These are phyloP conservation scores for Palaemon carinicauda DNA, from an alignment of 1,140 invertebrate species.

Conservation along the genomic window DNA sequence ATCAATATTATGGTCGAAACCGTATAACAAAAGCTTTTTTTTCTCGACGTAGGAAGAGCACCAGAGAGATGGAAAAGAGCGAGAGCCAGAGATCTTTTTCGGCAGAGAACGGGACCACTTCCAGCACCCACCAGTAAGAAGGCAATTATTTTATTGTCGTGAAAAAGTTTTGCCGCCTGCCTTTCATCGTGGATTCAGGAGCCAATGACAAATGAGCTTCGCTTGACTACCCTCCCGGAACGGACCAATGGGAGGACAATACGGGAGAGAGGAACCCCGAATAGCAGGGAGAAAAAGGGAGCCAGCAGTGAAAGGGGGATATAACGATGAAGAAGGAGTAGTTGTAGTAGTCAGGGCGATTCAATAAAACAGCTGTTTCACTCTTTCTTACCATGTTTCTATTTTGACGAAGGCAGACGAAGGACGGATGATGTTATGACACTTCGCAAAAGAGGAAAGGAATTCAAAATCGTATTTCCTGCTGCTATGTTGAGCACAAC, in stretches of 20 bases:
- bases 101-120: neutral
- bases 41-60: too few species aligned
- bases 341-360: neutral
- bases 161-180: slow-evolving; percentile 40
- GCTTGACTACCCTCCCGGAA: slow-evolving; percentile 36
- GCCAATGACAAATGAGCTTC: slow-evolving; percentile 46
- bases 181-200: slow-evolving; percentile 41
- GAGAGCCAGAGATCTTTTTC: neutral
- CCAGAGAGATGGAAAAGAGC: neutral
- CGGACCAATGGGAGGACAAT: slow-evolving; percentile 43
- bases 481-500: too few species aligned
- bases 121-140: slow-evolving; percentile 32
- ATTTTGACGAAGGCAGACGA: neutral
- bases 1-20: too few species aligned
- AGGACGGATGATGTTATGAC: too few species aligned
- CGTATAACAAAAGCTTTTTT: too few species aligned
- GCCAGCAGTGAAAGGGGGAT: neutral
- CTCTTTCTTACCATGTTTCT: neutral
- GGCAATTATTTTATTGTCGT: slow-evolving; percentile 51
- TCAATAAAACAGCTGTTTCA: slow-evolving; percentile 1
- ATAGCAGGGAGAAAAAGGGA: neutral
- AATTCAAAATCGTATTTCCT: too few species aligned
- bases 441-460: too few species aligned
- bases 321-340: neutral
- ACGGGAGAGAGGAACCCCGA: neutral